Conservation (phyloP, 2,113 vertebrate species). For the Microtus oregoni region DNA sequence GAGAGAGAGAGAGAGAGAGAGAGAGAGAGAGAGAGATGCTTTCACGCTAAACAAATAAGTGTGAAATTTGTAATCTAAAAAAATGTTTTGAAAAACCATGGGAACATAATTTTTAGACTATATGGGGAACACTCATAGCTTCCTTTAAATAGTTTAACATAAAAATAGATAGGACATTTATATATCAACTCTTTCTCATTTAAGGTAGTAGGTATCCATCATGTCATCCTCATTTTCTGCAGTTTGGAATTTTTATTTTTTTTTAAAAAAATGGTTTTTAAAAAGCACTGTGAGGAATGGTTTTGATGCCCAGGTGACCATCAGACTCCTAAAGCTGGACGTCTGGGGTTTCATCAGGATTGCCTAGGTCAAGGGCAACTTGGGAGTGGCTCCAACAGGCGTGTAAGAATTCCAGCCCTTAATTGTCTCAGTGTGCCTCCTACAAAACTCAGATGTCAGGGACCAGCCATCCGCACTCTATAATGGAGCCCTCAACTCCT, state of each 20-base stretch:
- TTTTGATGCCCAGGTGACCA: not conserved
- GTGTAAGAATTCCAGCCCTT: not conserved
- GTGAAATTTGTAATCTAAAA: not conserved
- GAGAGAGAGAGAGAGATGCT: too few relatives aligned
- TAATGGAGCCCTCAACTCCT: not conserved
- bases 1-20: too few relatives aligned
- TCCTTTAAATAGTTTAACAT: not conserved
- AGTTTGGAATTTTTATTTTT: not conserved
- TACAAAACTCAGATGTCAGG: not conserved
- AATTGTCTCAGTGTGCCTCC: not conserved
- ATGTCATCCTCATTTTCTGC: not conserved
- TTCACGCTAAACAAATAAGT: not conserved
- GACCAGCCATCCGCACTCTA: too few relatives aligned
- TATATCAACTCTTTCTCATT: not conserved
- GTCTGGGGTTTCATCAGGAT: not conserved
- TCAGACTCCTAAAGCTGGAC: too few relatives aligned
- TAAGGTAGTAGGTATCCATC: not conserved
- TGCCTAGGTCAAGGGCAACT: not conserved
- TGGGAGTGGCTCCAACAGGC: not conserved
- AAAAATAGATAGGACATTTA: not conserved
- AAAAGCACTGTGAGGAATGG: not conserved
- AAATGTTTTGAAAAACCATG: not conserved
- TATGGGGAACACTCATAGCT: not conserved
- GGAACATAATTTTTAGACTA: slow-evolving; percentile 29
- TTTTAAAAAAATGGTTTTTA: too few relatives aligned